Evolutionary conservation across 2,888 invertebrate genomes (phyloP), one percentile per base, ranked within the genome.

Genomic region (Mayetiola destructor): DNA sequence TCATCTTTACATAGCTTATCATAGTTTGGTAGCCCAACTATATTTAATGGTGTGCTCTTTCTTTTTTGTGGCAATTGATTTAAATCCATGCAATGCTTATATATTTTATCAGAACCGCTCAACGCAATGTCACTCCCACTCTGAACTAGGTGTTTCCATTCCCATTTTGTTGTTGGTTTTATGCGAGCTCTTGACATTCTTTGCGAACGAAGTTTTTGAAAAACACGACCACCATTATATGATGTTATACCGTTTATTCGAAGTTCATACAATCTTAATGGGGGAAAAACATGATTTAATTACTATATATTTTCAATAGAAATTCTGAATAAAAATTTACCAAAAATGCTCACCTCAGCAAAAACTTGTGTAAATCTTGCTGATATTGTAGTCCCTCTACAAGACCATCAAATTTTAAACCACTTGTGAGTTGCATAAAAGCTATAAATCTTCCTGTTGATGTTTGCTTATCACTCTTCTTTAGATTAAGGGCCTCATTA

Each of bases 361-460:
- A 74, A 58, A 76, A 76, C 63, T 79, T 78, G 61, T 80, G 77
- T 10, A 89, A 66, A 65, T 88, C 85, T 14, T 78, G 77, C 65
- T 81, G 84, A 63, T 82, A 77, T 65, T 81, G 81, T 29, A 91
- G 64, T 0, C 86, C 81, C 67, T 91, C 90, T 67, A 90, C 76
- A 5, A 89, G 75, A 59, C 80, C 77, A 67, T 89, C 88, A 70
- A 85, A 88, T 60, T 85, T 80, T 59, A 80, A 73, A 1, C 84
- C 84, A 0, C 77, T 73, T 65, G 84, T 78, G 29, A 91, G 78
- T 65, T 87, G 87, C 81, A 87, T 84, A 62, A 89, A 86, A 1
- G 81, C 73, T 1, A 84, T 66, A 54, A 93, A 68, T 2, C 71
- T 65, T 60, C 69, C 69, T 14, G 40, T 4, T 9, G 14, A 16